Evolutionary conservation across 2,888 invertebrate species (phyloP), one percentile per base, ranked within the genome.

Genomic region (Hoplodrina ambigua): DNA sequence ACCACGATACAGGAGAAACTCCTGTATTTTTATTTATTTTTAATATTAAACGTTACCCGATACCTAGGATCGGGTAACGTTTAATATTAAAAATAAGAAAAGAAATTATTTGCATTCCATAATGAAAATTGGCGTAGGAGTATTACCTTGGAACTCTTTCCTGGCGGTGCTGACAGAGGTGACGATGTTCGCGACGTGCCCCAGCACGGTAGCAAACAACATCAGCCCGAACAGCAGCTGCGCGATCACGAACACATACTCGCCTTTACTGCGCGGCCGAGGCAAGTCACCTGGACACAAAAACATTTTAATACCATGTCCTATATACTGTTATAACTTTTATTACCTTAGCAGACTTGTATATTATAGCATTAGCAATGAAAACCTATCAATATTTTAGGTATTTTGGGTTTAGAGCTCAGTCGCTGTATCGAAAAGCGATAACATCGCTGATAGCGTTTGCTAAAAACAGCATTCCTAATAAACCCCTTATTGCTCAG

Each of bases 151-250:
- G 95, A 99, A 99, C 93, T 99, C 99, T 95, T 99, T 99, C 88
- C 99, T 97, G 69, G 99, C 99, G 15, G 99, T 98, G 93, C 99
- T 99, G 90, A 99, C 99, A 70, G 99, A 99, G 76, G 99, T 99
- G 88, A 99, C 99, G 92, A 99, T 99, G 95, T 99, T 99, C 85
- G 99, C 99, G 85, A 99, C 99, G 96, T 99, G 99, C 17, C 99
- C 99, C 85, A 99, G 96, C 75, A 99, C 99, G 17, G 99, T 98
- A 75, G 99, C 99, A 93, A 99, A 99, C 83, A 99, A 97, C 92
- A 99, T 96, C 91, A 99, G 96, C 75, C 99, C 99, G 93, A 99
- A 99, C 87, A 99, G 96, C 90, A 99, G 97, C 96, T 99, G 99
- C 84, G 98, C 97, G 94, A 99, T 99, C 93, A 99, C 98, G 96